phyloP scores from a whole-genome alignment of 2,888 invertebrate species.

The Bellardia bayeri region DNA sequence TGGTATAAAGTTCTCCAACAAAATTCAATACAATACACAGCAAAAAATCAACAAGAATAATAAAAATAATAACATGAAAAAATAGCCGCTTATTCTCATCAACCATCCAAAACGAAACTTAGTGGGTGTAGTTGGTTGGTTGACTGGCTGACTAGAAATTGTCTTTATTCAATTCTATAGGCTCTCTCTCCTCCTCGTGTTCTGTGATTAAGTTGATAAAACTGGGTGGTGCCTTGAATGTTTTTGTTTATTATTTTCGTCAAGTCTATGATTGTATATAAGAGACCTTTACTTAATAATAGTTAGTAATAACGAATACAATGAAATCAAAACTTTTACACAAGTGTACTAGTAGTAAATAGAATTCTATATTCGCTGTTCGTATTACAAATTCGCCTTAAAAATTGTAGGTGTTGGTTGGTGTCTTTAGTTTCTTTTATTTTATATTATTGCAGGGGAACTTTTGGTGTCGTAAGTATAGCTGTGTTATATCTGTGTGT shows the following conservation, averaged over 20 bases:
- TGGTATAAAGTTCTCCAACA: conserved; percentile 11
- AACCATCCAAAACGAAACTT: conserved; percentile 39
- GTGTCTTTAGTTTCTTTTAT: conserved; percentile 12
- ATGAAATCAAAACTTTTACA: conserved; percentile 27
- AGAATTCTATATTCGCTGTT: conserved; percentile 35
- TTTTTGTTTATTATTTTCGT: not conserved
- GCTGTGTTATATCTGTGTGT: not conserved
- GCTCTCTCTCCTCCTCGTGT: conserved; percentile 55
- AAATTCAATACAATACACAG: conserved; percentile 5
- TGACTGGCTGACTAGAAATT: conserved; percentile 5
- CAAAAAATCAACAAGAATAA: not conserved
- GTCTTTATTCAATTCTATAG: conserved; percentile 64
- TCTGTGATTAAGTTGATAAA: conserved; percentile 26
- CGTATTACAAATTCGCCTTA: conserved; percentile 59
- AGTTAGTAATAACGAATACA: conserved; percentile 48
- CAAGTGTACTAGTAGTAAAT: conserved; percentile 4
- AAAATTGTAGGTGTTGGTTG: conserved; percentile 53
- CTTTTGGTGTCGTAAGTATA: not conserved
- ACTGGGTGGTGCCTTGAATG: conserved; percentile 63
- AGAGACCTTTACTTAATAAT: conserved; percentile 57
- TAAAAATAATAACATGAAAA: not conserved
- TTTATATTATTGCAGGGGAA: conserved; percentile 36
- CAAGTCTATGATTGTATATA: conserved; percentile 35
- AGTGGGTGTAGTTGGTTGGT: conserved; percentile 46
- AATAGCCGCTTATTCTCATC: not conserved